Evolutionary conservation across 2,888 invertebrate genomes (phyloP).

Genomic region (Hydrotaea cyrtoneurina): DNA sequence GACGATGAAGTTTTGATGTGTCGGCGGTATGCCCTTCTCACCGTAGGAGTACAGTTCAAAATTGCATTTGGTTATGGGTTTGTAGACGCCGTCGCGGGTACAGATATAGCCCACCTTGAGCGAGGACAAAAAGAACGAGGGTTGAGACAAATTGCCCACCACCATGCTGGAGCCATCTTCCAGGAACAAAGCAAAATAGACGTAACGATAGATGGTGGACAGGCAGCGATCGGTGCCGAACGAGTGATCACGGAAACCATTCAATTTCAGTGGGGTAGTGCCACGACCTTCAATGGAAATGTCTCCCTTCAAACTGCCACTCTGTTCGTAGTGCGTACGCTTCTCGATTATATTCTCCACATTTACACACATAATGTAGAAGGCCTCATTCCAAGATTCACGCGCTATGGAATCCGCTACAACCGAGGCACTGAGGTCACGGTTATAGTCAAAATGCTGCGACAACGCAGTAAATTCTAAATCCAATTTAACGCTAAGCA

Average conservation of each 20-base stretch:
- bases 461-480: slow-evolving; percentile 85
- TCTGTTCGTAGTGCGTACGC: slow-evolving; percentile 92
- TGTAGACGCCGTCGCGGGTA: slow-evolving; percentile 82
- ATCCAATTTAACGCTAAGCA: slow-evolving; percentile 84
- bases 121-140: slow-evolving; percentile 82
- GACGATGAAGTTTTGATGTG: slow-evolving; percentile 85
- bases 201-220: slow-evolving; percentile 88
- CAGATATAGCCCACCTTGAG: slow-evolving; percentile 86
- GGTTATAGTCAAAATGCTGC: slow-evolving; percentile 88
- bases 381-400: slow-evolving; percentile 87
- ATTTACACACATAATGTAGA: slow-evolving; percentile 85
- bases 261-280: slow-evolving; percentile 83
- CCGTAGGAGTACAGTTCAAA: slow-evolving; percentile 86
- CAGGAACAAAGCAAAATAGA: slow-evolving; percentile 88
- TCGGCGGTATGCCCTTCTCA: slow-evolving; percentile 85
- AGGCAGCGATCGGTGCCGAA: slow-evolving; percentile 89
- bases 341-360: slow-evolving; percentile 81
- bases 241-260: slow-evolving; percentile 90
- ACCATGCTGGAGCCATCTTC: slow-evolving; percentile 86
- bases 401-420: slow-evolving; percentile 88
- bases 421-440: slow-evolving; percentile 85
- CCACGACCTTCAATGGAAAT: slow-evolving; percentile 82
- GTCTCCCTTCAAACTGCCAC: slow-evolving; percentile 85
- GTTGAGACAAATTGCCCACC: slow-evolving; percentile 89
- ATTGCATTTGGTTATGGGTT: slow-evolving; percentile 84